Conservation (phyloP, 2,113 vertebrate species). For the Eretmodus cyanostictus region DNA sequence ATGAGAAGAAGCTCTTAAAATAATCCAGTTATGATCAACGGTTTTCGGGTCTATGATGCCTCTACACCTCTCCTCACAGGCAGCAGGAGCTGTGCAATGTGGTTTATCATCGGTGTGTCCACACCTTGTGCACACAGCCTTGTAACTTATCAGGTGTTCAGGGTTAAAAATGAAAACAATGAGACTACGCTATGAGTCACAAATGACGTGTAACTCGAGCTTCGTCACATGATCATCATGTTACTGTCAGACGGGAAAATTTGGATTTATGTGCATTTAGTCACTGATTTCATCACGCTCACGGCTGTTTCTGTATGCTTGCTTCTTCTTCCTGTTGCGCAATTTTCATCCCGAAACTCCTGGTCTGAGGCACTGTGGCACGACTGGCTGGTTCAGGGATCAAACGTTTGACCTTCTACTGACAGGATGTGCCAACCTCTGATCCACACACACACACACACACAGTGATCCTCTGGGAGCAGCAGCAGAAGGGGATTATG, state of each 20-base stretch:
- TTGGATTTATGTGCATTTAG: background rate
- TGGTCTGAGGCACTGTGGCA: background rate
- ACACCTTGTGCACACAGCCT: slow-evolving; percentile 11
- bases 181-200: background rate
- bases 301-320: background rate
- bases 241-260: background rate
- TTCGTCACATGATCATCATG: background rate
- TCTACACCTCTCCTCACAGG: background rate
- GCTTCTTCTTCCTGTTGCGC: background rate
- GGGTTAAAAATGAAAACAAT: background rate
- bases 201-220: background rate
- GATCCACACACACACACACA: background rate
- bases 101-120: background rate
- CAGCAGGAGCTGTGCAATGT: background rate
- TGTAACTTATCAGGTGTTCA: background rate
- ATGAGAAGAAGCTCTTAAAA: background rate
- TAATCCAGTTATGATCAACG: background rate
- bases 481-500: slow-evolving; percentile 50
- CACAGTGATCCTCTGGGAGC: slow-evolving; percentile 19
- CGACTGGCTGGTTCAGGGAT: background rate
- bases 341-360: background rate
- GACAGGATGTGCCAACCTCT: slow-evolving; percentile 12
- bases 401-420: background rate
- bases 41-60: background rate
- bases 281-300: background rate